phyloP scores from a whole-genome alignment of 2,888 invertebrate genomes.

The Auanema freiburgensis region DNA sequence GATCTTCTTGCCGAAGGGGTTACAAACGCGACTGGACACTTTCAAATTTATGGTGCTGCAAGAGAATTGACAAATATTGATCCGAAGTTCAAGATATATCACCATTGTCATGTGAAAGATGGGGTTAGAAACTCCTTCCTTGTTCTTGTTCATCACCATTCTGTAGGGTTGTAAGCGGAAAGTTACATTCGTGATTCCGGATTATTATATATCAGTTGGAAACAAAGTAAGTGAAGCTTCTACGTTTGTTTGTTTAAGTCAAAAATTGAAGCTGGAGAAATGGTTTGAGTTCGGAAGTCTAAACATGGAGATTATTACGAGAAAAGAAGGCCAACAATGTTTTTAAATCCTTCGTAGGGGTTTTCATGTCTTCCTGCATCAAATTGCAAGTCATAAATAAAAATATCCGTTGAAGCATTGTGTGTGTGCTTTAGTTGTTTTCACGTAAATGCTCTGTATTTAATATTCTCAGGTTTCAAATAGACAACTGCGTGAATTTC shows the following conservation, averaged over 20 bases:
- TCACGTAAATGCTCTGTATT: too few species aligned
- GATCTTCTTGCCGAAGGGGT: conserved; percentile 25
- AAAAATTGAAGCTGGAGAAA: conserved; percentile 26
- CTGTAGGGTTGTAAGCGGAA: conserved; percentile 36
- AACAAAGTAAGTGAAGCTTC: conserved; percentile 16
- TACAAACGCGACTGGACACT: conserved; percentile 17
- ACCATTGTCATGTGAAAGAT: conserved; percentile 25
- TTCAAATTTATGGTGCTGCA: too few species aligned
- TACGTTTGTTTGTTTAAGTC: not conserved
- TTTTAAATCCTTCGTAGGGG: conserved; percentile 1
- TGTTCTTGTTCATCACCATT: too few species aligned
- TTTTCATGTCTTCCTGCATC: too few species aligned
- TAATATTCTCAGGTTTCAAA: too few species aligned
- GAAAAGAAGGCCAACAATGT: conserved; percentile 30
- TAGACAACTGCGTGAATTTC: too few species aligned
- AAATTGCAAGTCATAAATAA: too few species aligned
- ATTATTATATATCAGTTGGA: conserved; percentile 39
- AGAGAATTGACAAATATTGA: conserved; percentile 31
- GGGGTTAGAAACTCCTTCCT: too few species aligned
- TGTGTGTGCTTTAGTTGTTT: too few species aligned
- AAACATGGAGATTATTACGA: conserved; percentile 41
- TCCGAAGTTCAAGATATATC: conserved; percentile 40
- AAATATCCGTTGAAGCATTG: too few species aligned
- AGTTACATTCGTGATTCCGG: conserved; percentile 40
- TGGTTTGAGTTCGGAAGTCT: conserved; percentile 42